A percentile compares a stretch with the other conserved stretches of the same genome.
Evolutionary conservation across 2,797 vertebrate genomes (phyloP).

Genomic region (Morus bassanus): DNA sequence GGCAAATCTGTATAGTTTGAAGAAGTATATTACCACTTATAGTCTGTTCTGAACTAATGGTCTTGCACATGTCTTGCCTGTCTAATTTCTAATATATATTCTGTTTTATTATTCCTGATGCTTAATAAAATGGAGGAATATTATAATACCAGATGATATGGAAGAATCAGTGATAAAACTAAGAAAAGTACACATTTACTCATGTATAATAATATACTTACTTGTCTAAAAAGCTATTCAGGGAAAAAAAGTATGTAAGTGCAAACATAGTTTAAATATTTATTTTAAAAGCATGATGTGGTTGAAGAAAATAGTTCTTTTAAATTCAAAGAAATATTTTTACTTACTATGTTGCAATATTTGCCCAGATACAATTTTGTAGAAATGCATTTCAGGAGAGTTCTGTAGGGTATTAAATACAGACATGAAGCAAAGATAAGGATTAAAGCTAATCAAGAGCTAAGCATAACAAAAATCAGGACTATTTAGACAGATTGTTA

Average conservation of each 20-base stretch:
- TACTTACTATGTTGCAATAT: not conserved
- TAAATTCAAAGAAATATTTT: not conserved
- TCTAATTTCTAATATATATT: not conserved
- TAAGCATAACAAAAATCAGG: not conserved
- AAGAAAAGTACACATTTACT: not conserved
- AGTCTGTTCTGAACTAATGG: not conserved
- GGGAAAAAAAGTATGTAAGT: not conserved
- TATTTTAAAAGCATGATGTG: not conserved
- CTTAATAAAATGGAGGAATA: not conserved
- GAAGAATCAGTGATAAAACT: not conserved
- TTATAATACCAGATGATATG: not conserved
- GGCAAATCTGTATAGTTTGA: not conserved
- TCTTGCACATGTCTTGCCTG: not conserved
- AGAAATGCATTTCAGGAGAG: not conserved
- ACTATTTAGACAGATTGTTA: slow-evolving; percentile 2
- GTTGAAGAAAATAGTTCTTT: not conserved
- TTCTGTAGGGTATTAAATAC: not conserved
- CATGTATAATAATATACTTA: not conserved
- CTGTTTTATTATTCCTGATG: not conserved
- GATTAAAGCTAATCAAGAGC: slow-evolving; percentile 16
- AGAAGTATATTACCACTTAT: not conserved
- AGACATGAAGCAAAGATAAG: not conserved
- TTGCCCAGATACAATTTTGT: not conserved
- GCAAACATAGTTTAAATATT: not conserved
- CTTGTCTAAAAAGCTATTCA: not conserved